These are phyloP conservation scores for Drosophila seclusa DNA, from an alignment of 2,888 invertebrate genomes.

Conservation along the genomic window DNA sequence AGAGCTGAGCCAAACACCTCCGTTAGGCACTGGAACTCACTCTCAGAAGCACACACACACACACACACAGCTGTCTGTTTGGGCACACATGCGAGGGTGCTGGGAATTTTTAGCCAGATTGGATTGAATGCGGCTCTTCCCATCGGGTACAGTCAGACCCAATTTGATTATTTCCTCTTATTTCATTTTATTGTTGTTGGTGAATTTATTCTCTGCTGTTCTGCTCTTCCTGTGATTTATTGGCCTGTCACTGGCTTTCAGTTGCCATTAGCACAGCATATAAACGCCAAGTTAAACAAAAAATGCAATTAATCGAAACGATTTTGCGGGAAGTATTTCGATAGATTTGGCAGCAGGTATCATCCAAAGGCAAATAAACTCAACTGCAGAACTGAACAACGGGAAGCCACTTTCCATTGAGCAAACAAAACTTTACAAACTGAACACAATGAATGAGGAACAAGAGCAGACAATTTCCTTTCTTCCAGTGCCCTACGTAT, in stretches of 20 bases:
- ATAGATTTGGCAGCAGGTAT: conserved; percentile 31
- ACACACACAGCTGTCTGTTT: conserved; percentile 30
- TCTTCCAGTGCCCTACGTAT: conserved; percentile 26
- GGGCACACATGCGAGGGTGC: conserved; percentile 39
- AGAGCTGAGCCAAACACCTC: conserved; percentile 41
- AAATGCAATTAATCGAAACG: conserved; percentile 17
- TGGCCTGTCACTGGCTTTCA: conserved; percentile 39
- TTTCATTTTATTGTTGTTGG: conserved; percentile 17
- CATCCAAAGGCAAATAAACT: conserved; percentile 11
- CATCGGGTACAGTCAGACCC: conserved; percentile 59
- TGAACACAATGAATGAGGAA: conserved; percentile 38
- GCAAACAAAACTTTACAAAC: conserved; percentile 41
- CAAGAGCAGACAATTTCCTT: conserved; percentile 44
- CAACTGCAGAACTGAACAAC: conserved; percentile 8
- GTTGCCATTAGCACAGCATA: conserved; percentile 36
- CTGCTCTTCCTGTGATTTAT: conserved; percentile 43
- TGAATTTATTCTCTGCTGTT: conserved; percentile 14
- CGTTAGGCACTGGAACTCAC: conserved; percentile 38
- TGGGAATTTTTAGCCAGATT: conserved; percentile 16
- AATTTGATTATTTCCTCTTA: conserved; percentile 50
- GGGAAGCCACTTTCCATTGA: conserved; percentile 22
- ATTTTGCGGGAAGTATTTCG: not conserved
- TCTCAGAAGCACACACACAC: conserved; percentile 3
- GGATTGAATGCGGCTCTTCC: conserved; percentile 27
- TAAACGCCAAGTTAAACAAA: conserved; percentile 16